Conservation (phyloP, 2,797 vertebrate genomes). For the Eidolon dupreanum region DNA sequence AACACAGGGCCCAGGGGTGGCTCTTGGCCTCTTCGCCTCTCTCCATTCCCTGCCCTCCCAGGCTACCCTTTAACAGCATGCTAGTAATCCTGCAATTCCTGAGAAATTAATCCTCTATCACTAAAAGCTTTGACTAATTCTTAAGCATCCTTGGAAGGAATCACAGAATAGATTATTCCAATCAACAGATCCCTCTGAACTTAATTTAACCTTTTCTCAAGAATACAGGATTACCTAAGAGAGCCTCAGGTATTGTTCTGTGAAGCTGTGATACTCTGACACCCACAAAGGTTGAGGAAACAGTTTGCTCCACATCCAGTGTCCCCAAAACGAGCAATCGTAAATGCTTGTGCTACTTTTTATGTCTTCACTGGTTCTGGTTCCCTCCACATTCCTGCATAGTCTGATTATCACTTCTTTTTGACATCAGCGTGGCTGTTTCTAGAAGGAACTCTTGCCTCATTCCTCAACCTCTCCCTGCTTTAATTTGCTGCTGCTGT, state of each 20-base stretch:
- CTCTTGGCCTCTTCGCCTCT: too few species aligned
- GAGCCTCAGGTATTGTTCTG: background rate
- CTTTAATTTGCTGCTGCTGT: background rate
- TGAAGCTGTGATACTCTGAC: background rate
- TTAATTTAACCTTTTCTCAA: background rate
- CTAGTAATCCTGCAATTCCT: background rate
- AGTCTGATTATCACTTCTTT: accelerated
- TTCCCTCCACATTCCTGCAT: too few species aligned
- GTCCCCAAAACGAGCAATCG: accelerated
- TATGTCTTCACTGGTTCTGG: accelerated
- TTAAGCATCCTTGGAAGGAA: background rate
- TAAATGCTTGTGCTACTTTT: background rate
- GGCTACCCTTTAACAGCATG: background rate
- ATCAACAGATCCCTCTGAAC: background rate
- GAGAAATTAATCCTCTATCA: background rate
- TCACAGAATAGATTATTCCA: background rate
- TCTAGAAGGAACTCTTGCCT: background rate
- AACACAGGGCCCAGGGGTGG: accelerated
- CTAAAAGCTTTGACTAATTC: background rate
- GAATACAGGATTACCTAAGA: background rate
- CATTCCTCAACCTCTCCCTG: background rate
- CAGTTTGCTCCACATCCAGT: accelerated
- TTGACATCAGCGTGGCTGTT: too few species aligned
- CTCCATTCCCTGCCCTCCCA: accelerated
- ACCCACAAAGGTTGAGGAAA: background rate